A percentile compares a stretch with the other conserved stretches of the same genome.
These are phyloP conservation scores for Hydrotaea cyrtoneurina DNA, from an alignment of 2,888 invertebrate genomes.

Conservation along the genomic window DNA sequence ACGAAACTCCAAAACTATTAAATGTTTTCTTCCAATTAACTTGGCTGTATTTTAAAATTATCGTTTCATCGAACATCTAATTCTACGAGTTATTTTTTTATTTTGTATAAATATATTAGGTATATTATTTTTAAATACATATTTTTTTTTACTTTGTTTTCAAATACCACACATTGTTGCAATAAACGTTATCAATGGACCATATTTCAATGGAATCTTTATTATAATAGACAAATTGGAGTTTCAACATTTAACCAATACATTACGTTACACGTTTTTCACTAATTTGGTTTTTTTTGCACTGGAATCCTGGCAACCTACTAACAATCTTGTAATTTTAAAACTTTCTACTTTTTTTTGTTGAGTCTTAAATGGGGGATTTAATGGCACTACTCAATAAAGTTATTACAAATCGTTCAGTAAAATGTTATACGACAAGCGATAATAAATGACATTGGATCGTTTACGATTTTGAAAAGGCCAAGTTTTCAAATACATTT, in stretches of 20 bases:
- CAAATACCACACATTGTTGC: neutral
- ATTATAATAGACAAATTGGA: neutral
- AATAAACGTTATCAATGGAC: neutral
- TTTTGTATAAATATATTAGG: neutral
- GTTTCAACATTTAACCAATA: constrained; percentile 2
- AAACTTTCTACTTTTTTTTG: neutral
- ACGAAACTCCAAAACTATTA: neutral
- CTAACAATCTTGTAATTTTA: neutral
- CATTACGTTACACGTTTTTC: no score
- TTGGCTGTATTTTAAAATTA: neutral
- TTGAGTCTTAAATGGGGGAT: no score
- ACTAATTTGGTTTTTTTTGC: no score
- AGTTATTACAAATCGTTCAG: no score
- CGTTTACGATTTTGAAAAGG: no score
- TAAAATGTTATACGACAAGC: no score
- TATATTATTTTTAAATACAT: neutral
- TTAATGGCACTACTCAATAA: no score
- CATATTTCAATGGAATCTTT: neutral
- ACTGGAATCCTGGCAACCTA: neutral
- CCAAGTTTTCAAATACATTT: no score
- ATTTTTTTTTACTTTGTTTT: neutral
- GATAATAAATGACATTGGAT: no score
- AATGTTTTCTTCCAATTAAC: neutral
- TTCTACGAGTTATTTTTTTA: neutral
- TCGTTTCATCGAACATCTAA: neutral